Evolutionary conservation across 2,113 vertebrate species (phyloP).

Genomic region (Ranitomeya imitator): DNA sequence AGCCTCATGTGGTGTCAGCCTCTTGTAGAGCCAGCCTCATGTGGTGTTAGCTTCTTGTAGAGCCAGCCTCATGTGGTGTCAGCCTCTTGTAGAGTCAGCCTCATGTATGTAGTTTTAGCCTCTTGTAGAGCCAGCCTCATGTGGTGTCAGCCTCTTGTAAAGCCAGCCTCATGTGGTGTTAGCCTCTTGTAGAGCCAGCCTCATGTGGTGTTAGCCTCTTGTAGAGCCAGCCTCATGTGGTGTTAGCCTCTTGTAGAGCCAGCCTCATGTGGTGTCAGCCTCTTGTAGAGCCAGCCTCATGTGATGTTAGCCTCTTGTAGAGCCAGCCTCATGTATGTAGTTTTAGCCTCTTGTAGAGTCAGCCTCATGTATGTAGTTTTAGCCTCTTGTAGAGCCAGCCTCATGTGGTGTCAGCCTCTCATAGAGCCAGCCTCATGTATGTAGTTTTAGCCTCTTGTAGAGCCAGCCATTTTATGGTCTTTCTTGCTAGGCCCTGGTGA

Average conservation of each 20-base stretch:
- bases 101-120: too few species aligned
- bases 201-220: too few species aligned
- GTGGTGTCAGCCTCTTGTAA: too few species aligned
- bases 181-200: too few species aligned
- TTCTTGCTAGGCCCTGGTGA: slow-evolving; percentile 36
- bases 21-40: background rate
- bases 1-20: background rate
- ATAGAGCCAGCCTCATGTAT: background rate
- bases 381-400: too few species aligned
- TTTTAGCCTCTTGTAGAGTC: too few species aligned
- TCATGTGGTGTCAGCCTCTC: background rate
- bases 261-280: too few species aligned
- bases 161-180: too few species aligned
- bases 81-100: background rate
- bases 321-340: background rate
- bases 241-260: background rate
- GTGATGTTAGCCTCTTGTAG: background rate
- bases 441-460: background rate
- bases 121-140: too few species aligned
- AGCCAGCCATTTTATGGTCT: too few species aligned
- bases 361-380: too few species aligned
- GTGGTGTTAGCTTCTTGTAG: background rate
- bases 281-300: background rate
- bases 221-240: too few species aligned
- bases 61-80: background rate